phyloP scores from a whole-genome alignment of 64 coral and sea anemone species.

The Montipora sp. region DNA sequence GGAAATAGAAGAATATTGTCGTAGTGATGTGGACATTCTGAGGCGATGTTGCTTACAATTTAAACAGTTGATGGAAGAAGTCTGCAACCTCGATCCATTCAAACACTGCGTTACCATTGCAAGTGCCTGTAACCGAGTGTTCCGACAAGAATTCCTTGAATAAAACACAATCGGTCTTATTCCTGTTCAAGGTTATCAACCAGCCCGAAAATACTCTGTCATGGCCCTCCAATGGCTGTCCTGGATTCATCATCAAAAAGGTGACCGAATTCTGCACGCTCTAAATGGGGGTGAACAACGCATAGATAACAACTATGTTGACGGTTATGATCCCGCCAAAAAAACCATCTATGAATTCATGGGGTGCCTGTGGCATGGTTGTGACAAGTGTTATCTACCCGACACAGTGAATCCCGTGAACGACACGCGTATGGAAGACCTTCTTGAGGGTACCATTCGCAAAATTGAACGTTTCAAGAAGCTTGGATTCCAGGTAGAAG shows the following conservation, averaged over 20 bases:
- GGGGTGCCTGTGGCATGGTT: conserved; percentile 48
- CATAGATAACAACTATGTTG: background rate
- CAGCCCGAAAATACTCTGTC: background rate
- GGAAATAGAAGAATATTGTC: conserved; percentile 27
- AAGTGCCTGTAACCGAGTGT: conserved; percentile 32
- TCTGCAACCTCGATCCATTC: conserved; percentile 36
- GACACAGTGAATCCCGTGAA: background rate
- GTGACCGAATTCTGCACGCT: background rate
- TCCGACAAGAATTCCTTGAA: background rate
- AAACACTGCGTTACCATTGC: conserved; percentile 31
- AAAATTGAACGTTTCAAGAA: background rate
- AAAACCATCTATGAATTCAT: conserved; percentile 19
- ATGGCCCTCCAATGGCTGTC: background rate
- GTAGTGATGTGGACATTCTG: conserved; percentile 51
- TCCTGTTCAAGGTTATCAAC: background rate
- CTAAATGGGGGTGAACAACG: background rate
- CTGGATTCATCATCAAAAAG: background rate
- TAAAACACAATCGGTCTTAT: background rate
- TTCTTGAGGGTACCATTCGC: background rate
- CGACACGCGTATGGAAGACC: background rate
- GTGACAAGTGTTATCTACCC: background rate
- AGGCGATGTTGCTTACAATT: conserved; percentile 25
- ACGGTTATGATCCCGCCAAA: background rate
- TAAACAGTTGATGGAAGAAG: background rate
- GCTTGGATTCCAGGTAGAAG: background rate